Evolutionary conservation across 2,797 vertebrate species (phyloP).

Genomic region (Coracias cyanogaster): DNA sequence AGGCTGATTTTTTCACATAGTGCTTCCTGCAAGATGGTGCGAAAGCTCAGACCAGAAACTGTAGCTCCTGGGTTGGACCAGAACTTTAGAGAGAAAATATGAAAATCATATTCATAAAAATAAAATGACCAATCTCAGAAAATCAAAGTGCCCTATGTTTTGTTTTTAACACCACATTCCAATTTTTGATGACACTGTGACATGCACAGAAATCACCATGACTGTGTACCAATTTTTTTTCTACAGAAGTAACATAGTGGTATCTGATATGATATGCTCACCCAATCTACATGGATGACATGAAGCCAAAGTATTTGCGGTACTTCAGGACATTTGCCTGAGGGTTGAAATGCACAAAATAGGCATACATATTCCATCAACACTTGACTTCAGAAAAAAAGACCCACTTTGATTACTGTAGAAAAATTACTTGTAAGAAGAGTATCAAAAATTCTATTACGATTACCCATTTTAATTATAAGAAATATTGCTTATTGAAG

Average conservation of each 20-base stretch:
- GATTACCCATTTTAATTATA: background rate
- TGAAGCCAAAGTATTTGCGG: background rate
- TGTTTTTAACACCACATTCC: background rate
- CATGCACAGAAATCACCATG: background rate
- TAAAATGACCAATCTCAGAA: background rate
- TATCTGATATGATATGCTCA: background rate
- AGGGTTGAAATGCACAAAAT: background rate
- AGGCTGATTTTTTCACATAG: background rate
- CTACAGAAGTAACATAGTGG: background rate
- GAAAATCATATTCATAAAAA: background rate
- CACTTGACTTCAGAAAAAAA: background rate
- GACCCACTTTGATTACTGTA: background rate
- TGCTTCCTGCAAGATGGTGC: background rate
- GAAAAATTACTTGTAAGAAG: background rate
- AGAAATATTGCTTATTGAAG: background rate
- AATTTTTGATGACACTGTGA: background rate
- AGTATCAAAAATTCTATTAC: background rate
- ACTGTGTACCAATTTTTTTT: background rate
- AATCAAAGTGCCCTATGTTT: background rate
- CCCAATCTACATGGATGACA: background rate
- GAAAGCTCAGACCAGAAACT: background rate
- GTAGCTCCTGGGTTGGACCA: background rate
- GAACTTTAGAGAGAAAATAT: background rate
- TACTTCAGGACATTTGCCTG: background rate
- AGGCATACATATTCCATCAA: rapidly evolving